These are phyloP conservation scores for Copsychus sechellarum DNA, from an alignment of 2,113 vertebrate species.

Conservation along the genomic window DNA sequence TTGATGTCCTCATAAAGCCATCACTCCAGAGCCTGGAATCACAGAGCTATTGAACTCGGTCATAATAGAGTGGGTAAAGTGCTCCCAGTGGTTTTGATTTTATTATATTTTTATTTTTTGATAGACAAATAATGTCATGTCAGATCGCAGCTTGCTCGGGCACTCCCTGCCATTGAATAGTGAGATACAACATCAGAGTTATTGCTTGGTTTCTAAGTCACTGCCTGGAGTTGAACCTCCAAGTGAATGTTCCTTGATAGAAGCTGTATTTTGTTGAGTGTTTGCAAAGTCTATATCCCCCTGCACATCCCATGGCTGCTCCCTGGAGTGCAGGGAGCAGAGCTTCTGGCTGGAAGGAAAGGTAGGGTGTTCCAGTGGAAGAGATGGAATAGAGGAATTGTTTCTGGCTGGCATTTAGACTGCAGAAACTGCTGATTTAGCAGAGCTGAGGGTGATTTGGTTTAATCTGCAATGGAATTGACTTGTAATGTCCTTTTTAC, in stretches of 20 bases:
- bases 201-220: fast-evolving
- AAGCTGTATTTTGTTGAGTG: background rate
- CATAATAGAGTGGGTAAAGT: background rate
- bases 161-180: background rate
- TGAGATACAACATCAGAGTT: background rate
- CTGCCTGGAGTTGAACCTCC: background rate
- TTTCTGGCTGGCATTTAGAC: background rate
- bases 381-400: background rate
- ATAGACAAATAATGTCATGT: background rate
- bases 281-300: background rate
- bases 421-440: conserved; percentile 2
- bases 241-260: fast-evolving
- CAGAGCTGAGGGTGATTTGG: background rate
- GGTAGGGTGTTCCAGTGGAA: background rate
- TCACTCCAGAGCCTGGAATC: conserved; percentile 30
- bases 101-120: background rate
- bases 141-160: background rate
- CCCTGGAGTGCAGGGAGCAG: background rate
- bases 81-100: background rate
- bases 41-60: background rate
- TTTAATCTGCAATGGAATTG: background rate
- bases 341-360: background rate
- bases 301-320: background rate
- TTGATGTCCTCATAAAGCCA: conserved; percentile 63
- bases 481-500: background rate